Percentiles rank a stretch among this genome's conserved stretches.
Evolutionary conservation across 2,888 invertebrate genomes (phyloP).

Genomic region (Caenorhabditis sinica): DNA sequence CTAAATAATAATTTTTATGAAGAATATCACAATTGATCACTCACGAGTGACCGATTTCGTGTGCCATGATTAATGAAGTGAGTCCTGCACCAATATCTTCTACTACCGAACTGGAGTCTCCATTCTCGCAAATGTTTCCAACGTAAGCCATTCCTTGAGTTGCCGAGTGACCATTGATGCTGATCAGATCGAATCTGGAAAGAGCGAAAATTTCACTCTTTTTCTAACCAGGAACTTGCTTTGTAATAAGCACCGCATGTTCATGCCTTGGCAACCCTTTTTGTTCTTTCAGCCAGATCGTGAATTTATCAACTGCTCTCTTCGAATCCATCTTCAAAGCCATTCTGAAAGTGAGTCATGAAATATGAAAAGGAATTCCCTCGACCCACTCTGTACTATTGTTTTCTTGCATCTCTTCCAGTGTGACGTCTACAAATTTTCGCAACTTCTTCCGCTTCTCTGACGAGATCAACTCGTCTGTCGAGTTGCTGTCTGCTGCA

Average conservation of each 20-base stretch:
- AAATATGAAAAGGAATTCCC: conserved; percentile 23
- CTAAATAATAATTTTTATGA: conserved; percentile 58
- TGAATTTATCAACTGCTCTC: conserved; percentile 68
- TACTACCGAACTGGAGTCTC: conserved; percentile 80
- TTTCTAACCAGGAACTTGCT: conserved; percentile 41
- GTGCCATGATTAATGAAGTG: conserved; percentile 82
- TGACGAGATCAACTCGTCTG: conserved; percentile 28
- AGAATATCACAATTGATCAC: background rate
- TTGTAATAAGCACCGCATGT: conserved; percentile 76
- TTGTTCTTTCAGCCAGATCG: conserved; percentile 72
- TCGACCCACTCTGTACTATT: conserved; percentile 68
- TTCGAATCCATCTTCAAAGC: conserved; percentile 66
- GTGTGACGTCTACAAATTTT: conserved; percentile 56
- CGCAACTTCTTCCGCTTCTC: conserved; percentile 32
- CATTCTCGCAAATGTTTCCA: conserved; percentile 78
- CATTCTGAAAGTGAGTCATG: conserved; percentile 60
- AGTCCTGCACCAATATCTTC: conserved; percentile 82
- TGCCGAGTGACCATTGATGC: conserved; percentile 76
- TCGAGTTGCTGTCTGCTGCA: conserved; percentile 32
- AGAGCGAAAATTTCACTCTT: background rate
- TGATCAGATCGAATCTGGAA: conserved; percentile 77
- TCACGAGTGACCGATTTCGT: conserved; percentile 82
- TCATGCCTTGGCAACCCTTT: conserved; percentile 72
- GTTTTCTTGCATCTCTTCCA: conserved; percentile 66
- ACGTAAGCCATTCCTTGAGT: conserved; percentile 83